phyloP scores from a whole-genome alignment of 2,888 invertebrate species.

The Physocephala rufipes region DNA sequence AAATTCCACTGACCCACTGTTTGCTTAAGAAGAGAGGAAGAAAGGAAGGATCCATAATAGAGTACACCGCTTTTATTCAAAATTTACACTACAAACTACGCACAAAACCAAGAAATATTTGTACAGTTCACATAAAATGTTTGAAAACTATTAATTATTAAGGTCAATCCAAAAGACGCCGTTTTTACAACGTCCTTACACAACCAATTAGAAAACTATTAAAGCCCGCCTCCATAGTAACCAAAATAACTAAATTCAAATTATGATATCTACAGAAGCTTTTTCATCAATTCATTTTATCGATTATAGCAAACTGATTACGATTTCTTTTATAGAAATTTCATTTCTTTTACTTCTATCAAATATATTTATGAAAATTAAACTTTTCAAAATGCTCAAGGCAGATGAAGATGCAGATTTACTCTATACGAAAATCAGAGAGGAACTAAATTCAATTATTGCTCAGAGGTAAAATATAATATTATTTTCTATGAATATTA shows the following conservation, averaged over 20 bases:
- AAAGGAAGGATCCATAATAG: too few relatives aligned
- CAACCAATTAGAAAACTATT: too few relatives aligned
- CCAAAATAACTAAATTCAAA: conserved; percentile 11
- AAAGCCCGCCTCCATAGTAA: conserved; percentile 4
- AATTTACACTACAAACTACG: too few relatives aligned
- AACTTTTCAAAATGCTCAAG: conserved; percentile 42
- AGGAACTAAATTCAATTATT: conserved; percentile 54
- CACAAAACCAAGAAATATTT: too few relatives aligned
- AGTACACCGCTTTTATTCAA: too few relatives aligned
- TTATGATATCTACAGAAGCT: neutral
- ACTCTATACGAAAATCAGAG: conserved; percentile 51
- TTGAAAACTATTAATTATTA: too few relatives aligned
- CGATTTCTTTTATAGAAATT: conserved; percentile 25
- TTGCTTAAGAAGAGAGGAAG: too few relatives aligned
- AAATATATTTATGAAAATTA: neutral
- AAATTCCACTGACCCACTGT: too few relatives aligned
- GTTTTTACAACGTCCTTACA: too few relatives aligned
- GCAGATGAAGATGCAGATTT: conserved; percentile 45
- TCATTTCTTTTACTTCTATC: neutral
- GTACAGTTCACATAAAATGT: too few relatives aligned
- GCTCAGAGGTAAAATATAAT: conserved; percentile 37
- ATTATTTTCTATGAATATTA: too few relatives aligned
- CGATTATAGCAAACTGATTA: neutral
- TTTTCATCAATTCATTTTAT: neutral
- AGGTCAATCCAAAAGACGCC: too few relatives aligned